Evolutionary conservation across 2,888 invertebrate genomes (phyloP), one percentile per base, ranked within the genome.

Genomic region (Drosophila borealis): DNA sequence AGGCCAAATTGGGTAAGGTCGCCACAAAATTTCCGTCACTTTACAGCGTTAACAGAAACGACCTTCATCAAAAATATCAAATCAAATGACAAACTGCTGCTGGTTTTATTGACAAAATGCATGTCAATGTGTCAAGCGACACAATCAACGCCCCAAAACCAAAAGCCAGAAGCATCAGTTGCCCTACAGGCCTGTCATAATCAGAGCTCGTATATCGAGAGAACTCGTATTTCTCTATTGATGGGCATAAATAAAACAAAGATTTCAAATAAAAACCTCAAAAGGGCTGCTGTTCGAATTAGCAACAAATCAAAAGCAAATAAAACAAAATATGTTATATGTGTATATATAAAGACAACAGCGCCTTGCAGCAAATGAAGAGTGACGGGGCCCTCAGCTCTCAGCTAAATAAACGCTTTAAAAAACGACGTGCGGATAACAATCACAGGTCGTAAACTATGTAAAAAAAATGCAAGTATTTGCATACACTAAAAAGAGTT

Each of bases 21-120:
- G 46, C 25, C 46, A 13, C 8, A 21, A 48, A 66, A 61, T 56
- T 65, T 65, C 44, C 70, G 59, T 62, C 53, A 60, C 59, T 78
- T 74, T 65, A 67, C 39, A 59, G 54, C 60, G 48, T 71, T 72
- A 85, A 84, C 68, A 54, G 77, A 82, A 77, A 66, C 74, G 74
- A 88, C 84, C 84, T 89, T 89, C 87, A 73, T 89, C 84, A 88
- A 76, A 69, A 63, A 81, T 9, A 81, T 88, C 67, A 77, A 80
- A 82, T 56, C 61, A 68, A 64, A 79, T 69, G 70, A 78, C 64
- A 78, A 78, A 89, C 66, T 60, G 88, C 59, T 57, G 60, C 42
- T 81, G 63, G 44, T 54, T 69, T 78, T 54, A 74, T 74, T 89
- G 81, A 89, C 72, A 81, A 70, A 89, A 79, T 88, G 76, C 86